These are phyloP conservation scores for Drosophila borealis DNA, from an alignment of 2,888 invertebrate species.

Conservation along the genomic window DNA sequence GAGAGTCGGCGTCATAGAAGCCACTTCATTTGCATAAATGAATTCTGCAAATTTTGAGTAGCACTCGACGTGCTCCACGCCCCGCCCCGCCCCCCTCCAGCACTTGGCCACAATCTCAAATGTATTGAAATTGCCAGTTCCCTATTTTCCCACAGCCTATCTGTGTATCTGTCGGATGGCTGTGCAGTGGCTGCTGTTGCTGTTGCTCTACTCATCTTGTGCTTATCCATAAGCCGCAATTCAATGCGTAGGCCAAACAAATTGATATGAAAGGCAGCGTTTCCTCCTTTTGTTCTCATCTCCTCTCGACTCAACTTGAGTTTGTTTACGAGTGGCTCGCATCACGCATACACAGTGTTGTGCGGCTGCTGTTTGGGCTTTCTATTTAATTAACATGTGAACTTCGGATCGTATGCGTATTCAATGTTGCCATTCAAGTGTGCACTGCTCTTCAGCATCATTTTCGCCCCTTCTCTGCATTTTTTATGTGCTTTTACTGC, in stretches of 20 bases:
- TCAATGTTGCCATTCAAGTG: constrained; percentile 59
- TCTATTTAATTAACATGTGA: constrained; percentile 78
- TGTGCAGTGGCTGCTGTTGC: background rate
- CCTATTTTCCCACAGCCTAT: constrained; percentile 7
- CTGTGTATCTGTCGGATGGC: background rate
- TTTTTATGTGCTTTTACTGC: constrained; percentile 7
- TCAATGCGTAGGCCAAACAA: constrained; percentile 73
- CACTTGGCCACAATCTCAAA: constrained; percentile 10
- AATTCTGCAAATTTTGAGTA: constrained; percentile 78
- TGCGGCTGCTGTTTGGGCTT: constrained; percentile 50
- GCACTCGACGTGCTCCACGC: constrained; percentile 54
- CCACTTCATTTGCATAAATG: constrained; percentile 80
- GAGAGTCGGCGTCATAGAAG: constrained; percentile 60
- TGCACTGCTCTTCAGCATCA: constrained; percentile 19
- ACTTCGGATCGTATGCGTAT: constrained; percentile 54
- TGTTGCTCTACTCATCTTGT: constrained; percentile 22
- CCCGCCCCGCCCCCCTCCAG: background rate
- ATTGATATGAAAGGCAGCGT: constrained; percentile 65
- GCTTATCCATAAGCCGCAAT: constrained; percentile 70
- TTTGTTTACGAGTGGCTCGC: constrained; percentile 57
- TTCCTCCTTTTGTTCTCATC: constrained; percentile 21
- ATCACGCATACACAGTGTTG: constrained; percentile 58
- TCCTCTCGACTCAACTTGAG: constrained; percentile 25
- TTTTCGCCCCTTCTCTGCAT: constrained; percentile 9
- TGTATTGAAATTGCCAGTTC: constrained; percentile 45